Evolutionary conservation across 2,797 vertebrate genomes (phyloP).

Genomic region (Bucorvus abyssinicus): DNA sequence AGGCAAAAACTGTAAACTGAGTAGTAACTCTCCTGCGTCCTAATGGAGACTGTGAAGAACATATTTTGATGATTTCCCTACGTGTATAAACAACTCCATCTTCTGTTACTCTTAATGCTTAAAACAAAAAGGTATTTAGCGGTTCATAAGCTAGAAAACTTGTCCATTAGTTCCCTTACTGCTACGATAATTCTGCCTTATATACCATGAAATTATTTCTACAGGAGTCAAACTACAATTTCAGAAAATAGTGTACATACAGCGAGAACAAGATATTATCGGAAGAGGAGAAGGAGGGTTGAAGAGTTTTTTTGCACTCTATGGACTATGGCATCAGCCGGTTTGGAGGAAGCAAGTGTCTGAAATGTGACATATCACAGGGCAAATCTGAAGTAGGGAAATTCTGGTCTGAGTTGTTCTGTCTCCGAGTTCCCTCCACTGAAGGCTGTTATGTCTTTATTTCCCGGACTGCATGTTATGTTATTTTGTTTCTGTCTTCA

Average conservation of each 20-base stretch:
- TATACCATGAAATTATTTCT: conserved; percentile 18
- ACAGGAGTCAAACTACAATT: not conserved
- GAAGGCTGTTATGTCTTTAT: not conserved
- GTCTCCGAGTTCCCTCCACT: not conserved
- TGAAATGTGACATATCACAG: not conserved
- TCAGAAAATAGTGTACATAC: not conserved
- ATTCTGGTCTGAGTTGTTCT: not conserved
- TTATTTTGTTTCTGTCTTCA: not conserved
- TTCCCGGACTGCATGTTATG: not conserved
- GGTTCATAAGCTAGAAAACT: not conserved
- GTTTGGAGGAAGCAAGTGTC: not conserved
- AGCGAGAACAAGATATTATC: not conserved
- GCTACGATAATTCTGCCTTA: not conserved
- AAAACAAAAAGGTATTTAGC: conserved; percentile 17
- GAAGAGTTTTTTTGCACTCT: not conserved
- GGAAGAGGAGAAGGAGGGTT: not conserved
- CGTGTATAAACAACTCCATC: not conserved
- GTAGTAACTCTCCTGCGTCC: not conserved
- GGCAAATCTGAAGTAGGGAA: not conserved
- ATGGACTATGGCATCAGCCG: not conserved
- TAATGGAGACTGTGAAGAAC: not conserved
- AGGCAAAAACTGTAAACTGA: not conserved
- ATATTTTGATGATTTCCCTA: not conserved
- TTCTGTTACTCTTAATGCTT: not conserved
- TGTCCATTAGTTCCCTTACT: conserved; percentile 14